Conservation (phyloP, 2,797 vertebrate species). For the Megalops cyprinoides region DNA sequence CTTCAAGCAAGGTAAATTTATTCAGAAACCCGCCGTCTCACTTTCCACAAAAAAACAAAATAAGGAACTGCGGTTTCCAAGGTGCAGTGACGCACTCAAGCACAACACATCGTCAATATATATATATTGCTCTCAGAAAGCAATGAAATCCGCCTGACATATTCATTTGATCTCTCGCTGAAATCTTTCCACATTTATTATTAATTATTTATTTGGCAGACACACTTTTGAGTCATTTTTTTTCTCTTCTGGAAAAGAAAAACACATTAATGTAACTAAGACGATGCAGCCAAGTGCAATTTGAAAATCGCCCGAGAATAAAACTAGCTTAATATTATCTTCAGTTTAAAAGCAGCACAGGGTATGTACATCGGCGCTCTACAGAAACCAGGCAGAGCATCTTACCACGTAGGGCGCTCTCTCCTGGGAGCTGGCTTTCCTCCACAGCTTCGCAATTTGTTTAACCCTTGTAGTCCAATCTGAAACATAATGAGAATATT, state of each 20-base stretch:
- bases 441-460: constrained; percentile 96
- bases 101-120: background rate
- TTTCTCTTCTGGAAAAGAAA: background rate
- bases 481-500: constrained; percentile 52
- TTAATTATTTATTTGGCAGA: constrained; percentile 5
- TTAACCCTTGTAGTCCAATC: constrained; percentile 96
- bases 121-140: background rate
- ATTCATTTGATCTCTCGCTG: background rate
- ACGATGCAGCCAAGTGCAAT: background rate
- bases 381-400: background rate
- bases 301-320: constrained; percentile 7
- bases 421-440: constrained; percentile 97
- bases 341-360: background rate
- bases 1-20: constrained; percentile 10
- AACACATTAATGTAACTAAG: background rate
- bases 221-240: background rate
- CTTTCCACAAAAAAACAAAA: constrained; percentile 19
- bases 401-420: constrained; percentile 94
- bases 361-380: too few relatives aligned
- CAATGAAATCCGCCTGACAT: background rate
- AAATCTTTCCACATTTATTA: constrained; percentile 9
- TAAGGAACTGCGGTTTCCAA: constrained; percentile 10
- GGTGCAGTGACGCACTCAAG: background rate
- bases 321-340: background rate
- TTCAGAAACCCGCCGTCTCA: constrained; percentile 6